phyloP scores from a whole-genome alignment of 2,113 vertebrate genomes.

The Colaptes auratus region DNA sequence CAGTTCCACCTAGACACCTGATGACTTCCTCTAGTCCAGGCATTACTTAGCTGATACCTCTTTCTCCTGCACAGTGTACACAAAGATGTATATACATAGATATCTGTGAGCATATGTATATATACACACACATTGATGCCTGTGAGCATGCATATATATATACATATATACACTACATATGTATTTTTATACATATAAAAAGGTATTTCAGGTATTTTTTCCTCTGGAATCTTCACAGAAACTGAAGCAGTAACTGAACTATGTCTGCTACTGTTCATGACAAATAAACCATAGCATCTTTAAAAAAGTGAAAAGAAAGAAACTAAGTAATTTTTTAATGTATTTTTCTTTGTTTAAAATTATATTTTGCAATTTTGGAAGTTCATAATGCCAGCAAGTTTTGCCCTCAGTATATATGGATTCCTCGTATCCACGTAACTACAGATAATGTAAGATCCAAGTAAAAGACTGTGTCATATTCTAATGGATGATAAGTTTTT shows the following conservation, averaged over 20 bases:
- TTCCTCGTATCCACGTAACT: neutral
- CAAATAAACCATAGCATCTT: neutral
- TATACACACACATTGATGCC: neutral
- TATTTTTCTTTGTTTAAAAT: neutral
- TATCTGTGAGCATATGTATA: neutral
- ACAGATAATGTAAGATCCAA: neutral
- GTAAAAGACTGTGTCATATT: neutral
- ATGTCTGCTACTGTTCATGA: neutral
- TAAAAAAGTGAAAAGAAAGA: neutral
- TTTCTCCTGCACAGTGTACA: neutral
- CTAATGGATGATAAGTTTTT: neutral
- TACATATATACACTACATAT: neutral
- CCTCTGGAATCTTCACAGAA: neutral
- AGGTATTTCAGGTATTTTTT: rapidly evolving
- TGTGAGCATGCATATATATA: neutral
- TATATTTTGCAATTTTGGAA: neutral
- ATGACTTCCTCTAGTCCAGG: neutral
- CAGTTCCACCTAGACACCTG: neutral
- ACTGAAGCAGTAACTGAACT: neutral
- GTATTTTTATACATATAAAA: neutral
- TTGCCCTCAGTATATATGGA: neutral
- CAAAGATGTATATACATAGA: neutral
- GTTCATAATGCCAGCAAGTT: neutral
- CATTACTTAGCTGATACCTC: neutral
- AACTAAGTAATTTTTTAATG: neutral